Conservation (phyloP, 2,797 vertebrate species). For the Phoebastria nigripes region DNA sequence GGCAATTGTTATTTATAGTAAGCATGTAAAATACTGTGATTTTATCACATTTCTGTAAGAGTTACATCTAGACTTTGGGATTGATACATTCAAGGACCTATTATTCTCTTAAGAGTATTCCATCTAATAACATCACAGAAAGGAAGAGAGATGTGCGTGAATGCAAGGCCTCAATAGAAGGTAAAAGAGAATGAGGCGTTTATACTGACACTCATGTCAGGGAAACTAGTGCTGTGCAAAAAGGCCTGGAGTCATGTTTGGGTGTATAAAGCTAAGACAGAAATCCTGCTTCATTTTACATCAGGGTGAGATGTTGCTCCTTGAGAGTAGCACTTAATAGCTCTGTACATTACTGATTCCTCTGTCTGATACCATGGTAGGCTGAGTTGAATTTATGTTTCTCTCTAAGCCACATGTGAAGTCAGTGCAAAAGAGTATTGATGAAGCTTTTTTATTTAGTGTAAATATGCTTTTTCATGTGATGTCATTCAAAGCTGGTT, state of each 20-base stretch:
- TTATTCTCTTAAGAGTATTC: not conserved
- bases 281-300: not conserved
- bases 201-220: not conserved
- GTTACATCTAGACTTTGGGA: not conserved
- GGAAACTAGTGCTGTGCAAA: not conserved
- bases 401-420: not conserved
- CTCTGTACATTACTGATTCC: not conserved
- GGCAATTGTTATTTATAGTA: not conserved
- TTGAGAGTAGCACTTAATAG: not conserved
- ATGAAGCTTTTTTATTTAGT: not conserved
- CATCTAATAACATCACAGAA: not conserved
- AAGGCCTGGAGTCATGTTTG: not conserved
- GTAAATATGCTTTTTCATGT: not conserved
- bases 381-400: not conserved
- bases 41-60: not conserved
- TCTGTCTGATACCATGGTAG: not conserved
- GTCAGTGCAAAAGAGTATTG: not conserved
- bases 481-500: not conserved
- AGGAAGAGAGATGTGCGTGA: not conserved
- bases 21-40: not conserved
- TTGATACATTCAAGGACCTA: not conserved
- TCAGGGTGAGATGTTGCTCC: not conserved
- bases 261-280: not conserved
- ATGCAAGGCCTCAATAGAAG: not conserved
- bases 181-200: not conserved